Percentiles rank a stretch among this genome's conserved stretches.
Conservation (phyloP, 2,888 invertebrate species). For the Aphidoletes aphidimyza region DNA sequence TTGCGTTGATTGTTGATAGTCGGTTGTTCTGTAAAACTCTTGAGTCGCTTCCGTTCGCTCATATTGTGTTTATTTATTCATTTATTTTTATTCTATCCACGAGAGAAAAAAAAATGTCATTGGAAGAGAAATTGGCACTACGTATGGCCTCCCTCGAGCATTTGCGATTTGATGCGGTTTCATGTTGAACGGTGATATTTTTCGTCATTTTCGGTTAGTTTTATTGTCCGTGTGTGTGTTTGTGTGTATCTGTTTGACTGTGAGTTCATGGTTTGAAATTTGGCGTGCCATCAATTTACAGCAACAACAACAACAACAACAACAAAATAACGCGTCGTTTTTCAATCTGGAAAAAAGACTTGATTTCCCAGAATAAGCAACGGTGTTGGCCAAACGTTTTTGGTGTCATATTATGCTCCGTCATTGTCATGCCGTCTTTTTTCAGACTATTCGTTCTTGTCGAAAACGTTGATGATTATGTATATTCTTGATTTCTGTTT, state of each 20-base stretch:
- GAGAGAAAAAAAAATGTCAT: background rate
- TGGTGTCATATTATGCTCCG: constrained; percentile 5
- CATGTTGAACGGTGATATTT: background rate
- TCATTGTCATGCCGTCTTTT: background rate
- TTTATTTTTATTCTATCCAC: background rate
- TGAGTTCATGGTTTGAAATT: background rate
- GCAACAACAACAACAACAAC: background rate
- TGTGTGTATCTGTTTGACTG: background rate
- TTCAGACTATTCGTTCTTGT: background rate
- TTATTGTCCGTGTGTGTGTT: background rate
- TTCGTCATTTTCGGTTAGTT: too few species aligned
- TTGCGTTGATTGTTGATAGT: background rate
- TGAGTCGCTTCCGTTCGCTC: background rate
- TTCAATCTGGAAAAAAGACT: too few species aligned
- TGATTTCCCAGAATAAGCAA: background rate
- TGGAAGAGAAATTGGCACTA: background rate
- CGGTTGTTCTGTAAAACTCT: constrained; percentile 1
- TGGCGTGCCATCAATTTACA: background rate
- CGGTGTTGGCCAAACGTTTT: background rate
- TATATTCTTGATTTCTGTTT: background rate
- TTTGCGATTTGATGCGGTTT: constrained; percentile 17
- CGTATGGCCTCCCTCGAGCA: constrained; percentile 14
- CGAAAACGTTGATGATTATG: background rate
- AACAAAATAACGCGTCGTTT: too few species aligned
- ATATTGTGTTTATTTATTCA: constrained; percentile 3